Base-by-base conservation (phyloP, 2,888 invertebrate species). In the Eutolmus rufibarbis region DNA sequence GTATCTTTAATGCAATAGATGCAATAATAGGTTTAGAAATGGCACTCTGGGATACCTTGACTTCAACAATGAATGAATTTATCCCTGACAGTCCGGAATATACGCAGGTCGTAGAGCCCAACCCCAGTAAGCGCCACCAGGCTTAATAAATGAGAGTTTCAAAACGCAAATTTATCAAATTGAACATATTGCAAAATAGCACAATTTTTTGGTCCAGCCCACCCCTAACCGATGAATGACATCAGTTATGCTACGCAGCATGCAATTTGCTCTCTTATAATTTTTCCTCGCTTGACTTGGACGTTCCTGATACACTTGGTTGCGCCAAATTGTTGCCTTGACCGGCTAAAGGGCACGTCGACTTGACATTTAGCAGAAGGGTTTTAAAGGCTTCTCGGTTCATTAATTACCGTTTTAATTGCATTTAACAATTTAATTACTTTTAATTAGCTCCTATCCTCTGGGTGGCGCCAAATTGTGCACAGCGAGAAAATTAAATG, bases 381-480 rank as follows among this genome's bases (percentile, higher is more conserved):
- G n/a, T n/a, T 66, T 2, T 28, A 66, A 28, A 23, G 1, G 12
- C 23, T 23, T 66, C 66, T 12, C 23, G 14, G 23, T 66, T 66
- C 66, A 66, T 66, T 66, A 66, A 66, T 66, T 66, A 28, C 5
- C 23, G 66, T 9, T 66, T 66, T 66, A 66, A 66, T 66, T 66
- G 12, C 43, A 23, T 28, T 51, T 31, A 79, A 79, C 79, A 79
- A 40, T 79, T 79, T 79, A 79, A 79, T 79, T 51, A 51, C 79
- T 56, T 79, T 79, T 79, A 79, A 79, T 79, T 79, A 79, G 31
- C 79, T 19, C 51, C 23, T 31, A 79, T 79, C 79, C 79, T 51
- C 7, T 79, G 28, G 4, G 28, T 51, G 23, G 23, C 66, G 28
- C 28, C 28, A 66, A 66, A 66, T 66, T 66, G 66, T 66, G 28